Evolutionary conservation across 2,113 vertebrate genomes (phyloP).

Genomic region (Sebastes schlegelii): DNA sequence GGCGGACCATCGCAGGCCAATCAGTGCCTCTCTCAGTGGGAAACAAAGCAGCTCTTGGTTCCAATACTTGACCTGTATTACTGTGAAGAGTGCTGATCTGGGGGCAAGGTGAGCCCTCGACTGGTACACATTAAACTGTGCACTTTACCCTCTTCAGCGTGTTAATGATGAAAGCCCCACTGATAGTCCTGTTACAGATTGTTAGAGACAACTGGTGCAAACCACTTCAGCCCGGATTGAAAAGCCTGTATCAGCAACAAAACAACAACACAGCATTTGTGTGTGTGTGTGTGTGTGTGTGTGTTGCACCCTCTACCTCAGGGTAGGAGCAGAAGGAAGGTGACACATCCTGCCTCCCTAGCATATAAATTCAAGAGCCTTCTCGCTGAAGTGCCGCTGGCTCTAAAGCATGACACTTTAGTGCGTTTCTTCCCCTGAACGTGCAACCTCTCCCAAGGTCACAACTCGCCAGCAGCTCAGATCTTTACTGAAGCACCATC

Average conservation of each 20-base stretch:
- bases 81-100: slow-evolving; percentile 31
- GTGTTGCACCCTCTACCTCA: slow-evolving; percentile 43
- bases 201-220: slow-evolving; percentile 54
- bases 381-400: slow-evolving; percentile 33
- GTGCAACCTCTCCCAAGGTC: slow-evolving; percentile 69
- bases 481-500: slow-evolving; percentile 45
- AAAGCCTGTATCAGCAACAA: slow-evolving; percentile 61
- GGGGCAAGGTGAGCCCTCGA: slow-evolving; percentile 34
- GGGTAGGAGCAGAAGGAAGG: slow-evolving; percentile 60
- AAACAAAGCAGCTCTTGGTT: slow-evolving; percentile 37
- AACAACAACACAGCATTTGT: slow-evolving; percentile 33
- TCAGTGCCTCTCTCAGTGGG: slow-evolving; percentile 49
- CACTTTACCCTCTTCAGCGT: neutral
- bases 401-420: slow-evolving; percentile 50
- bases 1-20: slow-evolving; percentile 52
- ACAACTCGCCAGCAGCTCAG: slow-evolving; percentile 39
- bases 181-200: slow-evolving; percentile 62
- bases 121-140: slow-evolving; percentile 47
- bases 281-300: slow-evolving; percentile 3
- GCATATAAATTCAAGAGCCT: slow-evolving; percentile 72
- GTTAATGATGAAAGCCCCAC: slow-evolving; percentile 42
- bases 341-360: slow-evolving; percentile 56
- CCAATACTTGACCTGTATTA: slow-evolving; percentile 33
- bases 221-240: slow-evolving; percentile 52
- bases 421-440: slow-evolving; percentile 38